Base-by-base conservation (phyloP, 2,888 invertebrate genomes). In the Pasiphila rectangulata region DNA sequence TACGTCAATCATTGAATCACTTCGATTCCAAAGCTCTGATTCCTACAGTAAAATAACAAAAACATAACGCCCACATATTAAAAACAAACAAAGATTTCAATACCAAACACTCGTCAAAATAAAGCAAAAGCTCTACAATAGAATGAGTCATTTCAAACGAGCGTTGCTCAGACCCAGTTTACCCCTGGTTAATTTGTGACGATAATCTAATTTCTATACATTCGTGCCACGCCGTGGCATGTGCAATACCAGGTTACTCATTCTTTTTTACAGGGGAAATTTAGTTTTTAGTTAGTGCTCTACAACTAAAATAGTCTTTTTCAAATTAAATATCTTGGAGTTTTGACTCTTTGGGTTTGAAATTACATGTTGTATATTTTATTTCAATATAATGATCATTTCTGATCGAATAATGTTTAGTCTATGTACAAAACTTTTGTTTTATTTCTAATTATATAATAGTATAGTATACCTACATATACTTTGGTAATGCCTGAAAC, bases 1-100 rank as follows among this genome's bases (percentile, higher is more conserved):
- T 37, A 25, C 42, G 32, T 48, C 37, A 42, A 9, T 16, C 17
- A 37, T 37, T 47, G 37, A 47, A 47, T 46, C 41, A 47, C n/a
- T 20, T 37, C 32, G 32, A 21, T 27, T 37, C 15, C n/a, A 12
- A 17, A 30, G 24, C 15, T 25, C 30, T 13, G 17, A 36, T 37
- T 47, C 32, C 36, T 15, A 16, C 25, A 25, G 24, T 21, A 4
- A 16, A 42, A 36, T 37, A 42, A 38, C 37, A 42, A 30, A 41
- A 47, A 42, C 47, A 41, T 37, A 36, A 47, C 46, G 20, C 46
- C 30, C 47, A 32, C 47, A 20, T 16, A 25, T 42, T 9, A 16
- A 37, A 38, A 42, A 47, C 23, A 42, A 42, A 42, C 41, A 24
- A 13, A 37, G 37, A 20, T n/a, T 34, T 16, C 15, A 43, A 32